Evolutionary conservation across 2,888 invertebrate genomes (phyloP), one percentile per base, ranked within the genome.

Genomic region (Nycteola revayana): DNA sequence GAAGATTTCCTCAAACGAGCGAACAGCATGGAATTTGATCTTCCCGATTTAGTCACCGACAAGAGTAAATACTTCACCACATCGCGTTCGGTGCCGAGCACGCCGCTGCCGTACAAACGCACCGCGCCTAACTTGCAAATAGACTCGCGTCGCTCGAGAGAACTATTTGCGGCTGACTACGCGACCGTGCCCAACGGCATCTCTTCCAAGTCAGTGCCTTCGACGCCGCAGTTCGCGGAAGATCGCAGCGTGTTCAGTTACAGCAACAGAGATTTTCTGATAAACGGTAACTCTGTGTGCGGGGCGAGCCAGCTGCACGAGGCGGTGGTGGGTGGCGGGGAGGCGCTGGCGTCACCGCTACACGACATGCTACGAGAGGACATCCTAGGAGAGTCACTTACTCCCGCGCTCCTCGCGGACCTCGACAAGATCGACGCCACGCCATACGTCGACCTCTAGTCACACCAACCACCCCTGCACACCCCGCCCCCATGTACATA

Each of bases 171-270:
- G 1, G 52, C 79, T 77, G 79, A 63, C 32, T 79, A 74, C 46
- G 49, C 73, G 1, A 68, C 51, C 41, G 53, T 63, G 29, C 60
- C 81, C n/a, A 88, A 90, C 51, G 91, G 91, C 23, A 89, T 90
- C 53, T 84, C 82, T 24, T 94, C 94, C 7, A 92, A 94, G 65
- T 95, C 95, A 0, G 94, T 94, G 76, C 95, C 95, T 10, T 93
- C 94, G 6, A 76, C 76, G 27, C 95, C 95, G 8, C 89, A 92
- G 54, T 73, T 92, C 39, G 78, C 83, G 7, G 83, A 89, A 45
- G 88, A 87, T 14, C 68, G 87, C 30, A 82, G 76, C 52, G 89
- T 91, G 25, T 92, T 92, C 56, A 90, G 91, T 39, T 92, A 91
- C 60, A 91, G 91, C 42, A 89, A 89, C 48, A 66, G 89, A 49